phyloP scores from a whole-genome alignment of 2,113 vertebrate species.

The Anseranas semipalmata region DNA sequence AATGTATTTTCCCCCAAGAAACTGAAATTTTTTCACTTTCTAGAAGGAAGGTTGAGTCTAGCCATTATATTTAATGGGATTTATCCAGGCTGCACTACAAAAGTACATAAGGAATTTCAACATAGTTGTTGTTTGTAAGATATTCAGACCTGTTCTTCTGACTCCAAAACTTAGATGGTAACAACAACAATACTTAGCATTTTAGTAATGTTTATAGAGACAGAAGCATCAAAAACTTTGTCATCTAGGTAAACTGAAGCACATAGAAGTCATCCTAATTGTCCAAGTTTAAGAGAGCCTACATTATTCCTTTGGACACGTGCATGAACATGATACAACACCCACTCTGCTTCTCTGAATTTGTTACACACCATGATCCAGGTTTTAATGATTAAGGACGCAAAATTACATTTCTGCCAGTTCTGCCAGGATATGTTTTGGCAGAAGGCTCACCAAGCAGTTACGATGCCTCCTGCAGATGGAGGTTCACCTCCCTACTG shows the following conservation, averaged over 20 bases:
- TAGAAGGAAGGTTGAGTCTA: not conserved
- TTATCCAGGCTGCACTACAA: not conserved
- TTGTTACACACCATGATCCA: not conserved
- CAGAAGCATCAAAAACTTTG: not conserved
- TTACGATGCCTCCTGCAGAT: not conserved
- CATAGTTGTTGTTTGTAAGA: not conserved
- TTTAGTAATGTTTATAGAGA: not conserved
- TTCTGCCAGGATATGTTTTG: not conserved
- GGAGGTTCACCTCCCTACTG: not conserved
- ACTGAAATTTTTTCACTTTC: not conserved
- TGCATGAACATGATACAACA: not conserved
- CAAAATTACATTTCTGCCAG: not conserved
- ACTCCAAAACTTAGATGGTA: not conserved
- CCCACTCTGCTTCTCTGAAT: not conserved
- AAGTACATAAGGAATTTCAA: slow-evolving; percentile 33
- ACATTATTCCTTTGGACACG: not conserved
- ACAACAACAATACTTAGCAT: not conserved
- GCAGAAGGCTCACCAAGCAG: not conserved
- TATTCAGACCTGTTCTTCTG: not conserved
- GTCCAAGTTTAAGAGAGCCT: not conserved
- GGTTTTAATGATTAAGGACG: not conserved
- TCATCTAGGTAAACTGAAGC: not conserved
- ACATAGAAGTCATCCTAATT: not conserved
- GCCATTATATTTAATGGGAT: not conserved
- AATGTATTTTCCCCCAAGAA: not conserved